phyloP scores from a whole-genome alignment of 1,140 invertebrate species.

The Caenorhabditis elegans region WBcel235 BX284604.4:9489001-9489500 shows the following conservation, averaged over 20 bases:
- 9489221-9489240: too few relatives aligned
- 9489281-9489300: too few relatives aligned
- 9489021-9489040: constrained; percentile 2
- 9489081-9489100: not conserved
- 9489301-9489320: too few relatives aligned
- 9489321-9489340: constrained; percentile 7
- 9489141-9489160: too few relatives aligned
- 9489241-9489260: too few relatives aligned
- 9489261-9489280: too few relatives aligned
- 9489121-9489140: too few relatives aligned
- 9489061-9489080: not conserved
- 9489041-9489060: constrained; percentile 19
- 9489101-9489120: not conserved
- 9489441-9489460: not conserved
- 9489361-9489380: not conserved
- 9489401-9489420: not conserved
- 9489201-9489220: too few relatives aligned
- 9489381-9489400: constrained; percentile 15
- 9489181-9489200: too few relatives aligned
- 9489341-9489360: not conserved
- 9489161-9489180: too few relatives aligned
- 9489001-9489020: not conserved
- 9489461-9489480: not conserved
- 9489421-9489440: not conserved
- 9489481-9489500: not conserved